A percentile compares a stretch with the other conserved stretches of the same genome.
Conservation (phyloP, 2,888 invertebrate genomes). For the Cistogaster globosa region DNA sequence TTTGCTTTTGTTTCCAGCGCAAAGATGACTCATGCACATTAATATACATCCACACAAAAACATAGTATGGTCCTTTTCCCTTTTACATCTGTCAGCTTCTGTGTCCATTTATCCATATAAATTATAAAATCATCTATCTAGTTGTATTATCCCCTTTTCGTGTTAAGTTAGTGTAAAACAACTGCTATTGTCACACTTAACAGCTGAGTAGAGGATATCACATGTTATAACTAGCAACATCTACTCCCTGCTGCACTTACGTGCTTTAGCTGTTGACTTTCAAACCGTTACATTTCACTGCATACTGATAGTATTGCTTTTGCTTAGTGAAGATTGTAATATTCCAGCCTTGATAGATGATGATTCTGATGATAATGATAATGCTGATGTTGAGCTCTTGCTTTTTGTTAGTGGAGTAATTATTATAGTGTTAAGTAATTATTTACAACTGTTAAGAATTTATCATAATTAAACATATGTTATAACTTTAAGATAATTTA, state of each 20-base stretch:
- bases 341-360: neutral
- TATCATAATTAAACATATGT: slow-evolving; percentile 61
- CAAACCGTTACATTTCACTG: slow-evolving; percentile 33
- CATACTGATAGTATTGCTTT: slow-evolving; percentile 35
- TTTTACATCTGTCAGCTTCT: slow-evolving; percentile 55
- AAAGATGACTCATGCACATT: too few species aligned
- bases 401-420: slow-evolving; percentile 39
- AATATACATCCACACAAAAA: too few species aligned
- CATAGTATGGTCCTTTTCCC: slow-evolving; percentile 23
- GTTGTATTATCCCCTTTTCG: slow-evolving; percentile 50
- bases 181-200: slow-evolving; percentile 55
- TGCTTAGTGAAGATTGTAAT: slow-evolving; percentile 3
- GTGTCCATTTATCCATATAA: slow-evolving; percentile 66
- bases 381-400: slow-evolving; percentile 44
- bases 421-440: slow-evolving; percentile 66
- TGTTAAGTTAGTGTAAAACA: slow-evolving; percentile 65
- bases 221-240: slow-evolving; percentile 30
- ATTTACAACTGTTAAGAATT: slow-evolving; percentile 64
- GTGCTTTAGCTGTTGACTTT: slow-evolving; percentile 61
- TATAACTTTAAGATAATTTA: slow-evolving; percentile 22
- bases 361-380: slow-evolving; percentile 18
- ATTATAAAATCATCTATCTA: slow-evolving; percentile 65
- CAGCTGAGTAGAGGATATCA: slow-evolving; percentile 17
- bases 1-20: slow-evolving; percentile 13
- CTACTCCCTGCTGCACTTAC: slow-evolving; percentile 51